Base-by-base conservation (phyloP, 2,888 invertebrate species). In the Noctua pronuba region DNA sequence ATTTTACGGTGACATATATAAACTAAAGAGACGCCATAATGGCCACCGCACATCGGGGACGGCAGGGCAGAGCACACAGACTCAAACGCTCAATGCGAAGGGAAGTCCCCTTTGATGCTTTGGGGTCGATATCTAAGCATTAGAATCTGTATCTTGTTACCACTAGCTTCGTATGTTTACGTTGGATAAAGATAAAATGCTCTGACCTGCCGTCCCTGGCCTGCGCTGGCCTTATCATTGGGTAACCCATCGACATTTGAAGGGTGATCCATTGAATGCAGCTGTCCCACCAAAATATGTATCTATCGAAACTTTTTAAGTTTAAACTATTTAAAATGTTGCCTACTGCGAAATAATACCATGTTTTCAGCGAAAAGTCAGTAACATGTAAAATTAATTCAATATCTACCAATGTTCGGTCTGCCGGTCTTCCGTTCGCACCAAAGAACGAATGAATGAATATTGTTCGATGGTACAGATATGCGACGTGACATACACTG, bases 381-480 rank as follows among this genome's bases (percentile, higher is more conserved):
- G 49, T 68, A 28, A 10, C 35, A 24, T 67, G 52, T 55, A 28
- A 66, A 72, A 60, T 55, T 38, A 55, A 82, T 70, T 80, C 41
- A 80, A 24, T n/a, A 41, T 65, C 41, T 38, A 41, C 41, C 3
- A 8, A n/a, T 52, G 35, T 55, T 62, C 28, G 24, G 35, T 75
- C 18, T 41, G 11, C 6, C 28, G 24, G 24, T 35, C n/a, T 41
- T 28, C 31, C 18, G 10, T 31, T 16, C 35, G 21, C 31, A 31
- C 16, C 38, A 41, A 44, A 65, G 62, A 62, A 62, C 69, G 41
- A 69, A 55, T 58, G 55, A 84, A 73, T 75, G 41, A 65, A 75
- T 69, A 58, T 46, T 72, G 64, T 55, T 85, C 66, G 16, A 66
- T 73, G 18, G 44, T 38, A 55, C 49, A 38, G 49, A 75, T 69